Conservation (phyloP, 2,113 vertebrate genomes). For the Guaruba guarouba region DNA sequence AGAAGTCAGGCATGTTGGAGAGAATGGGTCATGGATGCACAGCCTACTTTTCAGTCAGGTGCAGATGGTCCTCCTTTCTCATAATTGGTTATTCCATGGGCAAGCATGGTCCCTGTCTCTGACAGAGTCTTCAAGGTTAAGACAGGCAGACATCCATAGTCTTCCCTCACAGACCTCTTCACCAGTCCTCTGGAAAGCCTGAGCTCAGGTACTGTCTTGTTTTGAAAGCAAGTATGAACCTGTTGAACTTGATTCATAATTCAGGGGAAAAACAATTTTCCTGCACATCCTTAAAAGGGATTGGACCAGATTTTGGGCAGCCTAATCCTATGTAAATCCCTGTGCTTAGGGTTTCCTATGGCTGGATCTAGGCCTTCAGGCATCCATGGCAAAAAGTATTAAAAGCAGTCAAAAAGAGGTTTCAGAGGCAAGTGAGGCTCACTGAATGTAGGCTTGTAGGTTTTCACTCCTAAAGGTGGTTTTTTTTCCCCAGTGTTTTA, state of each 20-base stretch:
- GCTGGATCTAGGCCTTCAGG: background rate
- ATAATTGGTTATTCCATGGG: background rate
- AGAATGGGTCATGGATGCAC: background rate
- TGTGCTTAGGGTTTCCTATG: background rate
- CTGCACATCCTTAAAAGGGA: background rate
- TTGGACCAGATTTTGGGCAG: background rate
- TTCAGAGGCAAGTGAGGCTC: background rate
- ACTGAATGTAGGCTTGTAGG: background rate
- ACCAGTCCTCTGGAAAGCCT: background rate
- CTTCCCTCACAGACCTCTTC: background rate
- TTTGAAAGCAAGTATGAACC: background rate
- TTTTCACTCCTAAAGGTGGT: background rate
- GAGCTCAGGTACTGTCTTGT: background rate
- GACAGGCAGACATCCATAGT: accelerated
- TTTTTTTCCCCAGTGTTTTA: accelerated
- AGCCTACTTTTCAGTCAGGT: background rate
- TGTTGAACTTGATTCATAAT: background rate
- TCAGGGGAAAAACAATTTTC: background rate
- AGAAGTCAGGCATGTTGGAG: background rate
- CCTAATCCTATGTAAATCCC: background rate
- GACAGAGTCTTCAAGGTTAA: background rate
- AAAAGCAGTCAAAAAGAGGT: background rate
- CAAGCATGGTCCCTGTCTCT: accelerated
- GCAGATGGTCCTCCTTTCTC: background rate
- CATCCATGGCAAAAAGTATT: background rate